These are phyloP conservation scores for Semnornis frantzii DNA, from an alignment of 2,113 vertebrate genomes.

Conservation along the genomic window DNA sequence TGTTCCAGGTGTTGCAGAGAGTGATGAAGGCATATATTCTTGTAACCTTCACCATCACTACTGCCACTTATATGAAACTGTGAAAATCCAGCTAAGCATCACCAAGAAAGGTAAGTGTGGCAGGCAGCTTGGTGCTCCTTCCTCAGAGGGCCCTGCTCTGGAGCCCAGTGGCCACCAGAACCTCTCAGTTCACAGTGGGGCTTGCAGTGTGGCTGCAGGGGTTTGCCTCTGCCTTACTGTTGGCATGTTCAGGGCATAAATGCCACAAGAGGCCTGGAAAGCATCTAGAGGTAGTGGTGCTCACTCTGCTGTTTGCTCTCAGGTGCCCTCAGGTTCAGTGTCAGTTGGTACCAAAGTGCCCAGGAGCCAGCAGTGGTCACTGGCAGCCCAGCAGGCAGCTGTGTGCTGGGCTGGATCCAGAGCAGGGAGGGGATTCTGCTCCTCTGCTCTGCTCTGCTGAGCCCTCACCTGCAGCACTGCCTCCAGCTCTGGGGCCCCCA, in stretches of 20 bases:
- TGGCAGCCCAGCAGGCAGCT: too few species aligned
- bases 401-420: too few species aligned
- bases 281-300: background rate
- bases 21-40: slow-evolving; percentile 87
- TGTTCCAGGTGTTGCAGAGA: slow-evolving; percentile 62
- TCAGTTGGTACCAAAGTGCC: too few species aligned
- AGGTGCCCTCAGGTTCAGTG: background rate
- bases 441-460: too few species aligned
- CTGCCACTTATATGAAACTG: slow-evolving; percentile 87
- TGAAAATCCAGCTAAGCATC: slow-evolving; percentile 83
- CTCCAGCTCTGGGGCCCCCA: too few species aligned
- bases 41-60: slow-evolving; percentile 95
- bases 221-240: background rate
- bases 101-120: slow-evolving; percentile 81
- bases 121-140: background rate
- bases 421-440: too few species aligned
- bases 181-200: background rate
- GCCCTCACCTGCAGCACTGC: too few species aligned
- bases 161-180: background rate
- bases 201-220: background rate
- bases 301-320: background rate
- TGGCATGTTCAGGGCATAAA: background rate
- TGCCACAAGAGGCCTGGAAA: background rate
- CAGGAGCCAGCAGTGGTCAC: too few species aligned
- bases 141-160: background rate